A percentile compares a stretch with the other conserved stretches of the same genome.
Evolutionary conservation across 2,113 vertebrate species (phyloP).

Genomic region (Crotalus horridus): DNA sequence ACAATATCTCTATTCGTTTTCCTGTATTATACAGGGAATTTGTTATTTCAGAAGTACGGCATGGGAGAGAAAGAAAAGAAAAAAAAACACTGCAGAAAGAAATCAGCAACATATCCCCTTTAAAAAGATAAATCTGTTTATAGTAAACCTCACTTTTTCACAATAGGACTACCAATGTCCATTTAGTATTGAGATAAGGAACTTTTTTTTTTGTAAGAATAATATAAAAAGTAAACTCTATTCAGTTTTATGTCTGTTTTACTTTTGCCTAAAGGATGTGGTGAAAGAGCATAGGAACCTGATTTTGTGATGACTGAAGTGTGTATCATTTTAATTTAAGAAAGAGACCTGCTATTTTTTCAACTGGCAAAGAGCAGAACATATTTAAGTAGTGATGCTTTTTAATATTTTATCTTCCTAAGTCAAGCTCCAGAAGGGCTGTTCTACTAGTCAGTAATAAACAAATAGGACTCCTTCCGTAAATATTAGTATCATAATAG

Average conservation of each 20-base stretch:
- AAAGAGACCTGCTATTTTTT: neutral
- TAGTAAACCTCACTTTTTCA: conserved; percentile 23
- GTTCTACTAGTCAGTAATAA: conserved; percentile 35
- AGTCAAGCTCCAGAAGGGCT: neutral
- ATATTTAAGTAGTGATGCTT: neutral
- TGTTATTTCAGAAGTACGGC: conserved; percentile 38
- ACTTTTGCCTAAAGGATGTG: conserved; percentile 11
- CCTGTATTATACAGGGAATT: conserved; percentile 38
- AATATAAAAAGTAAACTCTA: neutral
- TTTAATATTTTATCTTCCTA: conserved; percentile 22
- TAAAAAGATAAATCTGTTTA: conserved; percentile 50
- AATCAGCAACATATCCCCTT: conserved; percentile 13
- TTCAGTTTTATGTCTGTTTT: conserved; percentile 1
- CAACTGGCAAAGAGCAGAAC: neutral
- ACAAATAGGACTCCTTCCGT: neutral
- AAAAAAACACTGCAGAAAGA: conserved; percentile 17
- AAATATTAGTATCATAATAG: neutral
- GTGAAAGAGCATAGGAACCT: neutral
- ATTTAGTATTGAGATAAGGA: conserved; percentile 12
- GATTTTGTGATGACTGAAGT: neutral
- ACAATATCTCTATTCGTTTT: conserved; percentile 68
- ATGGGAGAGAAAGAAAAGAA: conserved; percentile 43
- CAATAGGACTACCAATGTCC: conserved; percentile 4
- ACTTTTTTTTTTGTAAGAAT: conserved; percentile 27
- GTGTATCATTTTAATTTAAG: neutral